Conservation (phyloP, 2,113 vertebrate species). For the Nannospalax galili region DNA sequence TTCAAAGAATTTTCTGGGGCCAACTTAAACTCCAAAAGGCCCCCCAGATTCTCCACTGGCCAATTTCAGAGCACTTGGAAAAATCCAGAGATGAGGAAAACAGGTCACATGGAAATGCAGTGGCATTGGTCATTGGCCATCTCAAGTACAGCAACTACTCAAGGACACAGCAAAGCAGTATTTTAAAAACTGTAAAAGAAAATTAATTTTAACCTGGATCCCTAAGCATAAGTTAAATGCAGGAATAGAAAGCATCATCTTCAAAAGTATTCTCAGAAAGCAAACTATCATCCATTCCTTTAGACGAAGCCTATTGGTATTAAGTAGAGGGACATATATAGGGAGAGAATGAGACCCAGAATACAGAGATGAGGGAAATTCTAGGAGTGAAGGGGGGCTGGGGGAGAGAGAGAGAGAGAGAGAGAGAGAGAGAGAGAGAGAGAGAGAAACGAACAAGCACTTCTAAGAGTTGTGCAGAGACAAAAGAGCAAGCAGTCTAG, state of each 20-base stretch:
- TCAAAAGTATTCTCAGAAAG: neutral
- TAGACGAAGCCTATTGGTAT: neutral
- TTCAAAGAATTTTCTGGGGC: neutral
- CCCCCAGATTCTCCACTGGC: neutral
- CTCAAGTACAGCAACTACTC: neutral
- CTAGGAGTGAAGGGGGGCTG: neutral
- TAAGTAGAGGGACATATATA: neutral
- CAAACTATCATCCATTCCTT: neutral
- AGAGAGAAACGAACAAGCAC: too few relatives aligned
- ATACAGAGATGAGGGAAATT: neutral
- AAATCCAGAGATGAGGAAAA: neutral
- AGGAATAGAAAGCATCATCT: neutral
- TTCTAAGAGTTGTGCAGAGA: too few relatives aligned
- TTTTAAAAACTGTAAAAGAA: neutral
- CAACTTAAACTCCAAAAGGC: neutral
- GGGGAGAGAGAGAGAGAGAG: neutral
- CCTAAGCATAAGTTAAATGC: neutral
- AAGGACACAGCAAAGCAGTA: neutral
- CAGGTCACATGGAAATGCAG: neutral
- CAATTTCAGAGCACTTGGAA: neutral
- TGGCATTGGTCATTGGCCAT: too few relatives aligned
- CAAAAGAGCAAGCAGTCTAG: neutral
- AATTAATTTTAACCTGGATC: neutral
- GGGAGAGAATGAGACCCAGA: neutral
- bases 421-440: neutral